phyloP scores from a whole-genome alignment of 2,888 invertebrate species.

The Agrypnus murinus region DNA sequence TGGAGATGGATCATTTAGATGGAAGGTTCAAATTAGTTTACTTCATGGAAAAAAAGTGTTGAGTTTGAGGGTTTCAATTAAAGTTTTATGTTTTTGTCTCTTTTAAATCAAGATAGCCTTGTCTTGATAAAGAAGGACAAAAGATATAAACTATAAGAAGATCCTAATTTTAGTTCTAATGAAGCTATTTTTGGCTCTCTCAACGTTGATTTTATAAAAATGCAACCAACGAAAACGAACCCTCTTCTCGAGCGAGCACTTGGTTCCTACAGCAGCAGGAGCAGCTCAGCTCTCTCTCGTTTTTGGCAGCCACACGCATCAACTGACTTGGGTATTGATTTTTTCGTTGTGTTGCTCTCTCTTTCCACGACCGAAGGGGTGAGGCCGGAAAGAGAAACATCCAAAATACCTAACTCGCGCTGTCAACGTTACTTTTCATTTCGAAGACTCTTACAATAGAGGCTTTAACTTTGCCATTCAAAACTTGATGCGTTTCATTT shows the following conservation, averaged over 20 bases:
- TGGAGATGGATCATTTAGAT: slow-evolving; percentile 17
- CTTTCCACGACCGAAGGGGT: slow-evolving; percentile 56
- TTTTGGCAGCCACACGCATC: slow-evolving; percentile 58
- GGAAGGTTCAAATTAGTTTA: no score
- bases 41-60: not conserved
- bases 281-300: slow-evolving; percentile 25
- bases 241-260: not conserved
- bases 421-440: slow-evolving; percentile 37
- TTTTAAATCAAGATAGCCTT: no score
- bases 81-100: no score
- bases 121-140: no score
- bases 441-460: slow-evolving; percentile 20
- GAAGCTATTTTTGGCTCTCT: no score
- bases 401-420: slow-evolving; percentile 52
- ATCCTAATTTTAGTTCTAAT: no score
- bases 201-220: no score
- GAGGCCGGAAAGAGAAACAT: slow-evolving; percentile 54
- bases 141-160: no score
- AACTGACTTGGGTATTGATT: slow-evolving; percentile 61
- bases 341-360: slow-evolving; percentile 56
- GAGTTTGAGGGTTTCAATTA: no score
- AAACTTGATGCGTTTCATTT: slow-evolving; percentile 10
- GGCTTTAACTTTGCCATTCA: slow-evolving; percentile 22
- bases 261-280: not conserved
- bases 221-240: not conserved